A percentile compares a stretch with the other conserved stretches of the same genome.
phyloP scores from a whole-genome alignment of 2,888 invertebrate species.

The Drepanosiphum platanoidis region DNA sequence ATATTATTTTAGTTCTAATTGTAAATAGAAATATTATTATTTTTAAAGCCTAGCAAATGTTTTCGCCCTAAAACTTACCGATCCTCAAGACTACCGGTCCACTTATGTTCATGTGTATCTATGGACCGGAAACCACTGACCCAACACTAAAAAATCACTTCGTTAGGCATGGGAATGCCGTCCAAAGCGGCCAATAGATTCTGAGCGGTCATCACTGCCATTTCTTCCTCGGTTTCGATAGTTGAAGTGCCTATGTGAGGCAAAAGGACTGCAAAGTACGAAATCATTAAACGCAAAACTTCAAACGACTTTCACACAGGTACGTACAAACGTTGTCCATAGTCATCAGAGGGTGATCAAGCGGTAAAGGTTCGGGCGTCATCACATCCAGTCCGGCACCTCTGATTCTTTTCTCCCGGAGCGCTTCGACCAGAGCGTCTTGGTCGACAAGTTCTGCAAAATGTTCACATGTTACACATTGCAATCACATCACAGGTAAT shows the following conservation, averaged over 20 bases:
- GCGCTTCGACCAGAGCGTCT: constrained; percentile 80
- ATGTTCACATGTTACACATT: too few species aligned
- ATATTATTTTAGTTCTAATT: too few species aligned
- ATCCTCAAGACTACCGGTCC: too few species aligned
- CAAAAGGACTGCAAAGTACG: constrained; percentile 71
- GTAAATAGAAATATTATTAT: too few species aligned
- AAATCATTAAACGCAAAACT: constrained; percentile 1
- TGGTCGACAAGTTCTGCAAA: constrained; percentile 71
- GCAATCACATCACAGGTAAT: too few species aligned
- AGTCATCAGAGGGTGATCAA: constrained; percentile 79
- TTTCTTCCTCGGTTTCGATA: constrained; percentile 79
- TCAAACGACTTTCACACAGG: too few species aligned
- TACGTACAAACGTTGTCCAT: constrained; percentile 83
- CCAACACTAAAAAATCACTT: constrained; percentile 53
- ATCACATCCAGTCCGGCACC: constrained; percentile 93
- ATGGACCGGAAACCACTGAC: background rate
- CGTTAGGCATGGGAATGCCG: constrained; percentile 75
- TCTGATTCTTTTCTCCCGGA: constrained; percentile 79
- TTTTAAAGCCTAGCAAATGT: too few species aligned
- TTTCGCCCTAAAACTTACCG: too few species aligned
- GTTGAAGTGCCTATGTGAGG: constrained; percentile 96
- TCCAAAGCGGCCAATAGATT: constrained; percentile 85
- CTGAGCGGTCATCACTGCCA: constrained; percentile 84
- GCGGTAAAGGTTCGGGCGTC: constrained; percentile 88
- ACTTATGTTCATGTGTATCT: too few species aligned